A percentile compares a stretch with the other conserved stretches of the same genome.
Evolutionary conservation across 2,797 vertebrate genomes (phyloP).

Genomic region (Scyliorhinus canicula): DNA sequence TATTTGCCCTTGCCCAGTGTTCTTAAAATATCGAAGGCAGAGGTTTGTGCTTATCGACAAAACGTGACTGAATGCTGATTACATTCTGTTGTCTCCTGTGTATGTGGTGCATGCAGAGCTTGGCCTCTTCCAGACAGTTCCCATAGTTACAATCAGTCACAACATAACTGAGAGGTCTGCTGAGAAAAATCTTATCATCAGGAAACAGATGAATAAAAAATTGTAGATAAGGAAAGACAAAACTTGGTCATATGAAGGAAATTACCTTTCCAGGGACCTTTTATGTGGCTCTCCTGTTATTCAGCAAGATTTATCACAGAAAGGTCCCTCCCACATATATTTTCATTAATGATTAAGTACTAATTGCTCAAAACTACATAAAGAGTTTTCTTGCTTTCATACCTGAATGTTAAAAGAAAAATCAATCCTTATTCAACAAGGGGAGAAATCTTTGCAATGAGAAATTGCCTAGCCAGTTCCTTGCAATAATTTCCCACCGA

Average conservation of each 20-base stretch:
- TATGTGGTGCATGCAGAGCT: neutral
- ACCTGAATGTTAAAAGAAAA: neutral
- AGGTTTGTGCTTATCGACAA: neutral
- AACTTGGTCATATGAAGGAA: neutral
- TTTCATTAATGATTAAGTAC: neutral
- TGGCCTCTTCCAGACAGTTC: slow-evolving; percentile 2
- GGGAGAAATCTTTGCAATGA: neutral
- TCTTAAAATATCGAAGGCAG: neutral
- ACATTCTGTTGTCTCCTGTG: neutral
- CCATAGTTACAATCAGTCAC: neutral
- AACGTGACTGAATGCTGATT: neutral
- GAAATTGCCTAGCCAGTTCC: neutral
- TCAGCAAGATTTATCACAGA: neutral
- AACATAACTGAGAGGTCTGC: neutral
- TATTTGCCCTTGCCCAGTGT: neutral
- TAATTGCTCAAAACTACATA: neutral
- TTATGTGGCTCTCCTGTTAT: neutral
- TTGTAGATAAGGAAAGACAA: slow-evolving; percentile 11
- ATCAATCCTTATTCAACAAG: neutral
- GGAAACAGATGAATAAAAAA: slow-evolving; percentile 11
- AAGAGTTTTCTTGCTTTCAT: neutral
- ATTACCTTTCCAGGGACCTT: neutral
- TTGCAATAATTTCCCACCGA: neutral
- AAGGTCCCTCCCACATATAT: neutral
- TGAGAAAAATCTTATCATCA: slow-evolving; percentile 9